Evolutionary conservation across 1,140 invertebrate genomes (phyloP).

Genomic region (Oryzaephilus surinamensis): DNA sequence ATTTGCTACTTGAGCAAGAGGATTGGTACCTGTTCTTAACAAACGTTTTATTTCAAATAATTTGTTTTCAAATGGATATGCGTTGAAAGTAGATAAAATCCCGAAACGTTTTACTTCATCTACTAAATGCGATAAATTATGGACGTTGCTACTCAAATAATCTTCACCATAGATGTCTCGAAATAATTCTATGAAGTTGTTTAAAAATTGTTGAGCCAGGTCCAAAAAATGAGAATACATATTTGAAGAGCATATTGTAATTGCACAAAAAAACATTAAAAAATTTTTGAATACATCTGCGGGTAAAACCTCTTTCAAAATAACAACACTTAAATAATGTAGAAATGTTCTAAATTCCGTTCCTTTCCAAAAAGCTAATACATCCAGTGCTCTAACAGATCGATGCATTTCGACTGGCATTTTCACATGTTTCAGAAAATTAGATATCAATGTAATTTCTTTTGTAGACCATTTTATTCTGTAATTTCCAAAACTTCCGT

Average conservation of each 20-base stretch:
- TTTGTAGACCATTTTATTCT: conserved; percentile 9
- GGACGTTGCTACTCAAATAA: conserved; percentile 21
- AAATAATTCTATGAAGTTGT: conserved; percentile 5
- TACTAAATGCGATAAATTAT: conserved; percentile 15
- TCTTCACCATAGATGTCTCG: conserved; percentile 16
- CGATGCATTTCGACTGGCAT: conserved; percentile 22
- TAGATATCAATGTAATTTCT: conserved; percentile 8
- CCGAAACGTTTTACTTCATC: conserved; percentile 17
- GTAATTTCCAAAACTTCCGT: conserved; percentile 16
- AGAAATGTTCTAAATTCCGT: conserved; percentile 20
- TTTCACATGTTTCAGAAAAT: conserved; percentile 10
- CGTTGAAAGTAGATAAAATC: conserved; percentile 13
- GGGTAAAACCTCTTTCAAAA: conserved; percentile 17
- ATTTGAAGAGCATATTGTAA: conserved; percentile 16
- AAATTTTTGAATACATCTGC: conserved; percentile 16
- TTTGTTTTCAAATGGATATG: conserved; percentile 21
- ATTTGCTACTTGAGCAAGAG: conserved; percentile 13
- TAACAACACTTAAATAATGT: conserved; percentile 17
- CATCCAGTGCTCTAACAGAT: conserved; percentile 16
- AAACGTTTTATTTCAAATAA: conserved; percentile 14
- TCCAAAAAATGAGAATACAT: conserved; percentile 10
- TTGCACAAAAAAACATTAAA: conserved; percentile 13
- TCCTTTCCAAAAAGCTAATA: conserved; percentile 19
- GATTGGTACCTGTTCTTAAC: conserved; percentile 14
- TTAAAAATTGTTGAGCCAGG: conserved; percentile 12